Conservation (phyloP, 2,888 invertebrate genomes). For the Margaritifera margaritifera region DNA sequence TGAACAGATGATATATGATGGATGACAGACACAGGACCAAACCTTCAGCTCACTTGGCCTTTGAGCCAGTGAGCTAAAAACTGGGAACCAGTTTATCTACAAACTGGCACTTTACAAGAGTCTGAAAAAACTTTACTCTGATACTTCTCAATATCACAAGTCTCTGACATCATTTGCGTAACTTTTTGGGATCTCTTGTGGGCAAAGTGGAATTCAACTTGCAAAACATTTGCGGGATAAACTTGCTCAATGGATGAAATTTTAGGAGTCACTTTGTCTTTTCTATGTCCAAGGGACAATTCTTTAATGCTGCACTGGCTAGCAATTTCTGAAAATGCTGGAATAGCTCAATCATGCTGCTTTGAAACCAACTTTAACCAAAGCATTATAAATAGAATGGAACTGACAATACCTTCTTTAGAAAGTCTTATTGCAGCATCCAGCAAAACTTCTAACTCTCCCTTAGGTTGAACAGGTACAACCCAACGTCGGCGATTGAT, state of each 20-base stretch:
- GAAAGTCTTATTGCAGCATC: conserved; percentile 91
- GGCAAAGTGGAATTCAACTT: not conserved
- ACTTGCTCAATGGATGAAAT: not conserved
- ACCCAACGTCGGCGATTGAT: conserved; percentile 97
- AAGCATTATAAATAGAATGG: no score
- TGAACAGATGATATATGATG: no score
- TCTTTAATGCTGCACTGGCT: not conserved
- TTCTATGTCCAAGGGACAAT: not conserved
- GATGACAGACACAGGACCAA: no score
- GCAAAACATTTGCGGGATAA: not conserved
- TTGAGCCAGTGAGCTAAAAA: no score
- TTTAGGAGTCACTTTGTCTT: not conserved
- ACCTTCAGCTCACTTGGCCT: no score
- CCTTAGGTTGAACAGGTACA: conserved; percentile 95
- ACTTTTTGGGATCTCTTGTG: no score
- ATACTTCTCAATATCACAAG: no score
- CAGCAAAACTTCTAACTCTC: conserved; percentile 92
- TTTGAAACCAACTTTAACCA: no score
- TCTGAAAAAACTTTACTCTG: no score
- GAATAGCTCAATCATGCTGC: conserved; percentile 21
- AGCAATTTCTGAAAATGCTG: not conserved
- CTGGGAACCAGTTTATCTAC: no score
- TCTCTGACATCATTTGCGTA: no score
- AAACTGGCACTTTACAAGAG: no score
- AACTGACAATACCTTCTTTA: conserved; percentile 79